phyloP scores from a whole-genome alignment of 2,113 vertebrate genomes.

The Chlamydotis undulata region DNA sequence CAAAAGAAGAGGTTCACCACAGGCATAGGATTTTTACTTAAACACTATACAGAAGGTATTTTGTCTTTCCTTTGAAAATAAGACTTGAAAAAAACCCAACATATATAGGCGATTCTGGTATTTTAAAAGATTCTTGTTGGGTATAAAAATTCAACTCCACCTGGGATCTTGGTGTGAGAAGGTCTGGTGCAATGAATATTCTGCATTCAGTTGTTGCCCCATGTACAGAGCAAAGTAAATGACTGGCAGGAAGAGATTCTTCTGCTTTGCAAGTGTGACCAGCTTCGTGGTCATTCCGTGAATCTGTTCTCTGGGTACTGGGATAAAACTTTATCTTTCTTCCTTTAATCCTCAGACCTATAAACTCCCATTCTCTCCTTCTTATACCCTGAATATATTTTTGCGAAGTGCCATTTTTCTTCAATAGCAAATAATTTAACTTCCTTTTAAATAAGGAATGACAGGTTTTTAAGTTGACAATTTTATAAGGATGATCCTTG shows the following conservation, averaged over 20 bases:
- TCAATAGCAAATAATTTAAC: background rate
- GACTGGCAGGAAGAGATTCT: background rate
- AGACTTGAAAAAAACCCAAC: background rate
- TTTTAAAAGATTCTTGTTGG: background rate
- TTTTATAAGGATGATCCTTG: background rate
- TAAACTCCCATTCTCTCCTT: background rate
- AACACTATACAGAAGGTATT: background rate
- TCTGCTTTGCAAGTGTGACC: background rate
- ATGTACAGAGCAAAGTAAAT: background rate
- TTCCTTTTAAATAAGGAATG: background rate
- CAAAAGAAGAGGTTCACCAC: background rate
- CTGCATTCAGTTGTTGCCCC: background rate
- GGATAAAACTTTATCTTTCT: background rate
- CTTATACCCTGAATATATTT: background rate
- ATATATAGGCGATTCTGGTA: background rate
- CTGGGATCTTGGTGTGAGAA: background rate
- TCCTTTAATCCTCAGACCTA: background rate
- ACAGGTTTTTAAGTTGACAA: background rate
- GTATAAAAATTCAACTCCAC: background rate
- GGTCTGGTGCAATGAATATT: background rate
- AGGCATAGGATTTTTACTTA: background rate
- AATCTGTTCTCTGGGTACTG: background rate
- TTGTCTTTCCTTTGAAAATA: background rate
- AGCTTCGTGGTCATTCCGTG: background rate
- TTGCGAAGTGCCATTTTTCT: background rate